Evolutionary conservation across 2,797 vertebrate genomes (phyloP).

Genomic region (Amblyraja radiata): DNA sequence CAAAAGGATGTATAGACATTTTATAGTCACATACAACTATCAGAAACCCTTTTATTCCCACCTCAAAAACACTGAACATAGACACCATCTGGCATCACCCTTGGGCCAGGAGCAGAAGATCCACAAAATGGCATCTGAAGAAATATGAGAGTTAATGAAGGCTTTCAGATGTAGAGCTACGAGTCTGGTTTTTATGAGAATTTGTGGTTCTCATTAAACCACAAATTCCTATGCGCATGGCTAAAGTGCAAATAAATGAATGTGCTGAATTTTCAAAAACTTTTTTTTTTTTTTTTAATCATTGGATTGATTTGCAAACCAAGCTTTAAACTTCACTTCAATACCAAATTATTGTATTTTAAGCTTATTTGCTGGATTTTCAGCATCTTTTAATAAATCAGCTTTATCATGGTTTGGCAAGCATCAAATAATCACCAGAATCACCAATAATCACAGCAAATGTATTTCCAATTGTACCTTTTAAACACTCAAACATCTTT

Average conservation of each 20-base stretch:
- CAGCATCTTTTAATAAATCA: background rate
- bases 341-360: background rate
- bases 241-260: background rate
- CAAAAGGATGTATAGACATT: too few species aligned
- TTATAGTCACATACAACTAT: background rate
- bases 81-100: slow-evolving; percentile 25
- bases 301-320: background rate
- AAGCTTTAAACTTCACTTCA: background rate
- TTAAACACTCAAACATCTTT: background rate
- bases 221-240: too few species aligned
- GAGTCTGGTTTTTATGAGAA: background rate
- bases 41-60: background rate
- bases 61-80: background rate
- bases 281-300: background rate
- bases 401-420: slow-evolving; percentile 11
- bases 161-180: background rate
- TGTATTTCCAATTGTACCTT: background rate
- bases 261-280: background rate
- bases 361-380: background rate
- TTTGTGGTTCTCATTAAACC: background rate
- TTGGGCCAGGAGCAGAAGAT: background rate
- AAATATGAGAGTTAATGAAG: slow-evolving; percentile 11
- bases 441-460: background rate
- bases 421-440: background rate
- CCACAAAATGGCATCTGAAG: slow-evolving; percentile 31